Evolutionary conservation across 2,797 vertebrate genomes (phyloP).

Genomic region (Pristis pectinata): DNA sequence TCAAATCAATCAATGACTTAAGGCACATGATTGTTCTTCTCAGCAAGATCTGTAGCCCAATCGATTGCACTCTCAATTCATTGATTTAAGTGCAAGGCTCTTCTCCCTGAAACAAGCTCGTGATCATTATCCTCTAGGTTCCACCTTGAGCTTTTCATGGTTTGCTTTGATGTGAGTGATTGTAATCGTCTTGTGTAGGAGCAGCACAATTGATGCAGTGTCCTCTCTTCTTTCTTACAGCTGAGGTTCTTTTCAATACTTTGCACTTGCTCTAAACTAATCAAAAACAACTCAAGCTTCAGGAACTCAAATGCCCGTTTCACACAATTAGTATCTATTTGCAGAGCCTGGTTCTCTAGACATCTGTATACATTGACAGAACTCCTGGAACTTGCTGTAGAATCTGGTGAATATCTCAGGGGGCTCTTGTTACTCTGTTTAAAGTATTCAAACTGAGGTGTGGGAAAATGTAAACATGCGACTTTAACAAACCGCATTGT

Average conservation of each 20-base stretch:
- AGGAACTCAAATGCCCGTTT: conserved; percentile 7
- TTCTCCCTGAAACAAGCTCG: not conserved
- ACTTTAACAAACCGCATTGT: not conserved
- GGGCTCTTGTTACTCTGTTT: not conserved
- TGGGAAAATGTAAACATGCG: not conserved
- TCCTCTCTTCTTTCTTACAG: not conserved
- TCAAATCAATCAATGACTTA: not conserved
- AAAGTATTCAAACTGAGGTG: not conserved
- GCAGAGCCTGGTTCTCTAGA: not conserved
- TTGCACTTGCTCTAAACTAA: not conserved
- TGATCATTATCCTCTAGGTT: not conserved
- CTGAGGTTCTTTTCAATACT: not conserved
- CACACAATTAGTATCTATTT: conserved; percentile 2
- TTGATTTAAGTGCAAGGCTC: not conserved
- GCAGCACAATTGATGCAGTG: not conserved
- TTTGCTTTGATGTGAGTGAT: conserved; percentile 9
- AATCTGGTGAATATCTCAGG: not conserved
- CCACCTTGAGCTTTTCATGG: not conserved
- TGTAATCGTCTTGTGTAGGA: not conserved
- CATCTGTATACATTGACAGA: not conserved
- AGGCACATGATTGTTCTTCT: not conserved
- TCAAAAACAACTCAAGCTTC: not conserved
- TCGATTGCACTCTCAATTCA: not conserved
- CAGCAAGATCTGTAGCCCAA: not conserved
- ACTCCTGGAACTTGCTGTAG: not conserved